Conservation (phyloP, 2,888 invertebrate species). For the Arctia plantaginis region DNA sequence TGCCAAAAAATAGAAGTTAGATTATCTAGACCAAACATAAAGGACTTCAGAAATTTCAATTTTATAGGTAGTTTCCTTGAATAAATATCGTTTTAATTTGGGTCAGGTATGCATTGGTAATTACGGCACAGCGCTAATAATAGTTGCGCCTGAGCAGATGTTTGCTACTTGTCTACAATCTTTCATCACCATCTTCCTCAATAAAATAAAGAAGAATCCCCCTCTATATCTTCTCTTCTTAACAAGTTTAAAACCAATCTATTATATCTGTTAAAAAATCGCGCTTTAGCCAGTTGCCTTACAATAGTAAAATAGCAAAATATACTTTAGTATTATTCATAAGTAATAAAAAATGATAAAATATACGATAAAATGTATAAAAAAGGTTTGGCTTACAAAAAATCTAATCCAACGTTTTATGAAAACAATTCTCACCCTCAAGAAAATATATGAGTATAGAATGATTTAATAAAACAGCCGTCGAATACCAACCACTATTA, state of each 20-base stretch:
- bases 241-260: neutral
- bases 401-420: conserved; percentile 33
- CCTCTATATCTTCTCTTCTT: neutral
- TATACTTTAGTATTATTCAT: neutral
- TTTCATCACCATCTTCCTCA: too few relatives aligned
- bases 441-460: conserved; percentile 31
- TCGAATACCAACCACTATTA: conserved; percentile 30
- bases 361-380: conserved; percentile 1
- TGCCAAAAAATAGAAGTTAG: neutral
- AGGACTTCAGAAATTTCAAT: neutral
- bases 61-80: neutral
- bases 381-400: conserved; percentile 2
- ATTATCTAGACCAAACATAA: neutral
- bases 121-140: neutral
- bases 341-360: neutral
- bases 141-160: neutral
- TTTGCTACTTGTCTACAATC: too few relatives aligned
- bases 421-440: conserved; percentile 27
- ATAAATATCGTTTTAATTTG: neutral
- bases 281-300: neutral
- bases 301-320: neutral
- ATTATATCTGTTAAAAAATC: too few relatives aligned
- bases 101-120: neutral
- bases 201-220: neutral
- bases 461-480: conserved; percentile 36